phyloP scores from a whole-genome alignment of 2,113 vertebrate species.

The Suricata suricatta region DNA sequence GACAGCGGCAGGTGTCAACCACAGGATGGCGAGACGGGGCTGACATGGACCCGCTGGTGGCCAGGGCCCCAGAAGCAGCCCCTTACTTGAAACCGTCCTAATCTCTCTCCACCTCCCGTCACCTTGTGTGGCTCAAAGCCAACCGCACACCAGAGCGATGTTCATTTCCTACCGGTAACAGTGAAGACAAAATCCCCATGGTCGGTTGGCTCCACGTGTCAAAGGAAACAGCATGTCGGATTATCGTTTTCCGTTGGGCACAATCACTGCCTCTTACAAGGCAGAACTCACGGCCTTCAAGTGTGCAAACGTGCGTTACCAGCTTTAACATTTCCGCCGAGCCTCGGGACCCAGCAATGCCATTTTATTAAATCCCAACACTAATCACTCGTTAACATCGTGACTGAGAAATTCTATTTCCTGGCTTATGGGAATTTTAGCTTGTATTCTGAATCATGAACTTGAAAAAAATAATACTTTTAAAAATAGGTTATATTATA shows the following conservation, averaged over 20 bases:
- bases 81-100: too few relatives aligned
- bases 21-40: neutral
- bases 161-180: neutral
- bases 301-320: neutral
- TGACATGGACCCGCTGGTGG: rapidly evolving
- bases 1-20: neutral
- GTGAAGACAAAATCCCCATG: neutral
- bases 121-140: neutral
- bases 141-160: neutral
- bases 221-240: neutral
- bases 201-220: neutral
- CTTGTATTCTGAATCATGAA: neutral
- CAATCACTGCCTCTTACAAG: neutral
- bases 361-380: neutral
- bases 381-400: neutral
- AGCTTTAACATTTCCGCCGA: neutral
- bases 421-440: neutral
- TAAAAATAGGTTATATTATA: neutral
- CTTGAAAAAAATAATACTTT: neutral
- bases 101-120: neutral
- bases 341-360: neutral
- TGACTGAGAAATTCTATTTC: neutral
- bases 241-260: neutral
- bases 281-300: neutral
- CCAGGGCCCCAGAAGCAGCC: neutral